A percentile compares a stretch with the other conserved stretches of the same genome.
Conservation (phyloP, 2,888 invertebrate species). For the Endotricha flammealis region DNA sequence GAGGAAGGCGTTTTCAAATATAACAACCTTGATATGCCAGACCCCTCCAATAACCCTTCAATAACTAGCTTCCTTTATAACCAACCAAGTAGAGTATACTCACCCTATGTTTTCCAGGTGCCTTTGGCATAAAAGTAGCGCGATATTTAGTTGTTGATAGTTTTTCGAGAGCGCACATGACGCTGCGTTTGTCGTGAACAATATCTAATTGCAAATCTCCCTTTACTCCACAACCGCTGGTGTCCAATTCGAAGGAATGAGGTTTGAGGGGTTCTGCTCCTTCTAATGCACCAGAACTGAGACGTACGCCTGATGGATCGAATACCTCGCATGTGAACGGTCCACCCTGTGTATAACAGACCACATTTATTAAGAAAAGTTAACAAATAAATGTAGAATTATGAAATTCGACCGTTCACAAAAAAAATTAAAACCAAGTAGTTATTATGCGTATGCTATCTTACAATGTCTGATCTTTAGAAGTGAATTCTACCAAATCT, state of each 20-base stretch:
- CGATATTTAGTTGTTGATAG: conserved; percentile 86
- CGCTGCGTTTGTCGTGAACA: conserved; percentile 91
- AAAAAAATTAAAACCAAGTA: too few relatives aligned
- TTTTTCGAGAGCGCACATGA: conserved; percentile 89
- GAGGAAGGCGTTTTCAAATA: too few relatives aligned
- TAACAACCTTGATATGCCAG: too few relatives aligned
- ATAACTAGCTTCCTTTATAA: too few relatives aligned
- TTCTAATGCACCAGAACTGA: conserved; percentile 83
- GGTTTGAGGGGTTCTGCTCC: conserved; percentile 91
- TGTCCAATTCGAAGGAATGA: conserved; percentile 88
- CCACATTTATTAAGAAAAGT: too few relatives aligned
- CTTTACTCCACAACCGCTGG: conserved; percentile 81
- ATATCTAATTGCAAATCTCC: conserved; percentile 94
- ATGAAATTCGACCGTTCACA: too few relatives aligned
- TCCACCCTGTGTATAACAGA: conserved; percentile 88
- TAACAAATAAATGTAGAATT: too few relatives aligned
- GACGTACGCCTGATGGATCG: conserved; percentile 93
- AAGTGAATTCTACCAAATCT: too few relatives aligned
- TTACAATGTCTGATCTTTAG: too few relatives aligned
- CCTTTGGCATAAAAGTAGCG: conserved; percentile 88
- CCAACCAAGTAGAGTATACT: conserved; percentile 27
- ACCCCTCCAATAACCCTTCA: too few relatives aligned
- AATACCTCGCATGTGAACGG: conserved; percentile 98
- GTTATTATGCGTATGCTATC: too few relatives aligned
- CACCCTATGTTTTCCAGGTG: conserved; percentile 87